A percentile compares a stretch with the other conserved stretches of the same genome.
phyloP scores from a whole-genome alignment of 2,113 vertebrate species.

The Atlantisia rogersi region DNA sequence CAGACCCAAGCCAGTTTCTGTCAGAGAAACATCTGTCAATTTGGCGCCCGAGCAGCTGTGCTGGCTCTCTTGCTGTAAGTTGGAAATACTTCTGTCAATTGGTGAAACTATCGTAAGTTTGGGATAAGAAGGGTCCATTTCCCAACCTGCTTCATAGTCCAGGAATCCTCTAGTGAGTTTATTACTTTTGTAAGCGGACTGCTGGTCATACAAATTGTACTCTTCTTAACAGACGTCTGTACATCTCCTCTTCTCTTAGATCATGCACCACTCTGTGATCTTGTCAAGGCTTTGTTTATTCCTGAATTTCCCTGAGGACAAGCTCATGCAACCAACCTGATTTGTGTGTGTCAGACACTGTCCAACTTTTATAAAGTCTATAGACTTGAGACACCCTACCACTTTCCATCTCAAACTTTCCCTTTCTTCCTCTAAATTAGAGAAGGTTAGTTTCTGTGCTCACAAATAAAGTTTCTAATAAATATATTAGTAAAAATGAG shows the following conservation, averaged over 20 bases:
- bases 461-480: neutral
- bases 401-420: neutral
- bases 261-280: neutral
- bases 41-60: neutral
- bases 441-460: neutral
- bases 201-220: neutral
- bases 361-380: neutral
- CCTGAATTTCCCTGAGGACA: neutral
- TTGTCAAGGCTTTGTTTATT: neutral
- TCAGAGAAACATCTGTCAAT: slow-evolving; percentile 59
- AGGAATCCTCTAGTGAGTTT: neutral
- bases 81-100: slow-evolving; percentile 32
- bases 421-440: neutral
- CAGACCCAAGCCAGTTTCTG: slow-evolving; percentile 21
- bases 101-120: neutral
- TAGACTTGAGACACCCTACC: neutral
- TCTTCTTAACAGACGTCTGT: neutral
- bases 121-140: neutral
- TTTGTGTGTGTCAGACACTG: neutral
- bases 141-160: neutral
- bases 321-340: neutral
- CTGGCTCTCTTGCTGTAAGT: neutral
- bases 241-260: neutral
- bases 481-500: too few relatives aligned
- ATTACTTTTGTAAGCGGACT: neutral